Evolutionary conservation across 2,797 vertebrate genomes (phyloP).

Genomic region (Platalea minor): DNA sequence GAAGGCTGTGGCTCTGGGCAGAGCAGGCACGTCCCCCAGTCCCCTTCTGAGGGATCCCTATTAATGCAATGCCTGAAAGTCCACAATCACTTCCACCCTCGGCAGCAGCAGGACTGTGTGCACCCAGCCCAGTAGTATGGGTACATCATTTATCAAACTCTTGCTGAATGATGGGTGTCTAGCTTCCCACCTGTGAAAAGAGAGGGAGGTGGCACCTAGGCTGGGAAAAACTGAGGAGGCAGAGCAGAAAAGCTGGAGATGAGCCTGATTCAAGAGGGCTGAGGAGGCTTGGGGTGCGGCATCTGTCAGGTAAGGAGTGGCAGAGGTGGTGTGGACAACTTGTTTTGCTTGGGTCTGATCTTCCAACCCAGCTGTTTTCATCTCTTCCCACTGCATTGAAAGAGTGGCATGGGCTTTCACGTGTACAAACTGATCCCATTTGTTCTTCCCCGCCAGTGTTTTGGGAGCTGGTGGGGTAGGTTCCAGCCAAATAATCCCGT

Average conservation of each 20-base stretch:
- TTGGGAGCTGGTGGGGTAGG: background rate
- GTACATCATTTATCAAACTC: background rate
- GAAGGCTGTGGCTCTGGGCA: background rate
- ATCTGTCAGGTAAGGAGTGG: no score
- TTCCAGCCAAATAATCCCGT: background rate
- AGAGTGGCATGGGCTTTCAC: background rate
- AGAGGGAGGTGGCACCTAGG: background rate
- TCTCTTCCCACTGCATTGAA: background rate
- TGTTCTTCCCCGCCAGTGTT: background rate
- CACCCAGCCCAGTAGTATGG: background rate
- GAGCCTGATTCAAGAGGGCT: background rate
- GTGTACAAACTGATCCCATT: background rate
- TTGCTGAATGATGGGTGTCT: background rate
- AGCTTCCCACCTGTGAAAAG: background rate
- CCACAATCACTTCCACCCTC: rapidly evolving
- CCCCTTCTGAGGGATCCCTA: background rate
- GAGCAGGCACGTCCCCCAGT: rapidly evolving
- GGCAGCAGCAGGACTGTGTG: background rate
- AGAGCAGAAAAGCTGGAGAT: background rate
- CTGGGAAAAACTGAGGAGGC: background rate
- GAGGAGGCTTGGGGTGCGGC: background rate
- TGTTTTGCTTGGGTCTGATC: background rate
- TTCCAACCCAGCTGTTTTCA: background rate
- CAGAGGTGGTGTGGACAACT: background rate
- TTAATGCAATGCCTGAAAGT: background rate